These are phyloP conservation scores for Saccostrea echinata DNA, from an alignment of 1,140 invertebrate species.

Conservation along the genomic window DNA sequence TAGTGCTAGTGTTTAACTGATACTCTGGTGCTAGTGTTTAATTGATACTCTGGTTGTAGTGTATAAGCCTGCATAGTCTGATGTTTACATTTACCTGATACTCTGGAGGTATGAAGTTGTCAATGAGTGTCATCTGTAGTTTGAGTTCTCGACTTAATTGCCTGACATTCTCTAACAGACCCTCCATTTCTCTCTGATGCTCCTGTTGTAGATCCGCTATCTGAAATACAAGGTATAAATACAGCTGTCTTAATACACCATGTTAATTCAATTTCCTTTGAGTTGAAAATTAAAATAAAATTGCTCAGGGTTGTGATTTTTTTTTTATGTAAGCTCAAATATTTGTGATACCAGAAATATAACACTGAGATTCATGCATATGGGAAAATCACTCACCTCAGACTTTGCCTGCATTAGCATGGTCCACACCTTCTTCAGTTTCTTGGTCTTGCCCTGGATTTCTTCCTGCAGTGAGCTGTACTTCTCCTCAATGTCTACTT, in stretches of 20 bases:
- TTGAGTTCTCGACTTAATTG: conserved; percentile 94
- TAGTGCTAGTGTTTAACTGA: too few species aligned
- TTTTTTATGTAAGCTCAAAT: too few species aligned
- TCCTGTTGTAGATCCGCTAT: conserved; percentile 85
- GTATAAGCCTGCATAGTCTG: too few species aligned
- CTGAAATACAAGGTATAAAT: conserved; percentile 49
- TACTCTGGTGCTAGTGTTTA: too few species aligned
- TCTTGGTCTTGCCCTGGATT: conserved; percentile 93
- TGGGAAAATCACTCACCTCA: conserved; percentile 68
- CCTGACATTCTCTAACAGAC: conserved; percentile 93
- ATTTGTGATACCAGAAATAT: too few species aligned
- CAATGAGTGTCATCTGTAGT: conserved; percentile 89
- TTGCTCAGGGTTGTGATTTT: too few species aligned
- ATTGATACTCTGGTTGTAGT: too few species aligned
- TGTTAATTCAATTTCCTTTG: background rate
- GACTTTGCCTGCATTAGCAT: conserved; percentile 80
- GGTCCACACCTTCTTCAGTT: conserved; percentile 90
- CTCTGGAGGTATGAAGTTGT: conserved; percentile 95
- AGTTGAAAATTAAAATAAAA: too few species aligned
- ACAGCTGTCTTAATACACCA: background rate
- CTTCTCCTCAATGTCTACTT: conserved; percentile 97
- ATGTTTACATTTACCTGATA: conserved; percentile 86
- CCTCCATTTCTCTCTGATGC: conserved; percentile 97
- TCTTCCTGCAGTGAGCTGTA: conserved; percentile 95
- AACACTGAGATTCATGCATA: too few species aligned